Evolutionary conservation across 2,797 vertebrate species (phyloP).

Genomic region (Chiloscyllium punctatum): DNA sequence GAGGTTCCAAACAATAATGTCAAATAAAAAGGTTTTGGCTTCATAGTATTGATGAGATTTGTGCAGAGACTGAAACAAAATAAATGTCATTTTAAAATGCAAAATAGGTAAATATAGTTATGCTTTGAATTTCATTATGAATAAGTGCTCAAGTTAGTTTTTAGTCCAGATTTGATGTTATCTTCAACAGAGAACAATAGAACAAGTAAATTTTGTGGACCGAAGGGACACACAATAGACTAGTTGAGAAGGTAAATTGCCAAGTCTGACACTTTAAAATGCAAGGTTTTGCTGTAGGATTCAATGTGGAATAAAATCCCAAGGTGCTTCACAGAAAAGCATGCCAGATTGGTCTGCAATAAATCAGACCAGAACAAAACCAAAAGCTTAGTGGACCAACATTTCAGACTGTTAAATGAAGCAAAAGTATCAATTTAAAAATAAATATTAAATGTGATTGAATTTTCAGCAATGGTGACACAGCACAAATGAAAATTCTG

Average conservation of each 20-base stretch:
- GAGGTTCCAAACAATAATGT: background rate
- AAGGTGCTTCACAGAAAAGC: background rate
- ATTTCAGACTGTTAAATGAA: slow-evolving; percentile 8
- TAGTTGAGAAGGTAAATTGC: background rate
- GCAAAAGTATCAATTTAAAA: background rate
- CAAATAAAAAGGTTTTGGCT: background rate
- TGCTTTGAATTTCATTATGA: background rate
- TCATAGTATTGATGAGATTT: background rate
- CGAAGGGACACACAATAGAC: background rate
- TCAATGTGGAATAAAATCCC: background rate
- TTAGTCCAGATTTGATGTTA: background rate
- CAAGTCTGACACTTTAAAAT: background rate
- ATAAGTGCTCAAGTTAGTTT: background rate
- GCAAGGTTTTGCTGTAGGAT: background rate
- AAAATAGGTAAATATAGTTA: background rate
- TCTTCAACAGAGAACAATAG: background rate
- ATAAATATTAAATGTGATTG: background rate
- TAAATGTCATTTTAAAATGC: background rate
- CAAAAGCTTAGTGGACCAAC: background rate
- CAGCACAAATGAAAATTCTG: background rate
- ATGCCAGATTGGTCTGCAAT: background rate
- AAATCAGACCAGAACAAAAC: background rate
- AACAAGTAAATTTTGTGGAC: background rate
- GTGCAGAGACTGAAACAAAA: background rate
- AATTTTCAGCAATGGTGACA: background rate